Conservation (phyloP, 2,113 vertebrate species). For the Chaetura pelagica region DNA sequence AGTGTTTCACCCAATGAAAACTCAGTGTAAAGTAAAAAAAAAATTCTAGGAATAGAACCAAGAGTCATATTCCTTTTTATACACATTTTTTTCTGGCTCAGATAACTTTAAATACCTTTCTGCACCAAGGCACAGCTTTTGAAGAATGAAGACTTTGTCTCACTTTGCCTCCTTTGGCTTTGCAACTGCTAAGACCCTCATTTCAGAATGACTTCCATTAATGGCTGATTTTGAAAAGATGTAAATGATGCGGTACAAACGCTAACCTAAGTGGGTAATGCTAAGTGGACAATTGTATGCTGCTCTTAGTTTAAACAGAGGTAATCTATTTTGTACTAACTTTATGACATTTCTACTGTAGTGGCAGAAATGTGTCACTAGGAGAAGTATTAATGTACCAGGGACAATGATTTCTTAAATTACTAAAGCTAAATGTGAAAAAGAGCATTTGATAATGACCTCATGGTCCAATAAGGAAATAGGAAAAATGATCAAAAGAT, state of each 20-base stretch:
- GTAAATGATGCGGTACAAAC: not conserved
- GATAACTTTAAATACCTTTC: not conserved
- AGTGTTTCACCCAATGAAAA: not conserved
- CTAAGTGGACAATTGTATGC: not conserved
- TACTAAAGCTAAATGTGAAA: not conserved
- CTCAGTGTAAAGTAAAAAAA: not conserved
- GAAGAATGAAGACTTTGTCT: not conserved
- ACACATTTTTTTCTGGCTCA: not conserved
- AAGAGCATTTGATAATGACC: not conserved
- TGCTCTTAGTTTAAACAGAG: not conserved
- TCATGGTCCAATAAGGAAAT: not conserved
- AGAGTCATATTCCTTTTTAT: not conserved
- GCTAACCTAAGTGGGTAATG: not conserved
- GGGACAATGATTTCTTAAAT: not conserved
- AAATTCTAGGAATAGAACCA: not conserved
- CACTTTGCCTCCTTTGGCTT: not conserved
- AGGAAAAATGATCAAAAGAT: not conserved
- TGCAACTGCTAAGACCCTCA: not conserved
- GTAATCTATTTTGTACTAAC: not conserved
- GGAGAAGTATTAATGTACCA: not conserved
- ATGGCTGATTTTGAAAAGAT: not conserved
- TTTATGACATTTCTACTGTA: not conserved
- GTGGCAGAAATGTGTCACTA: fast-evolving
- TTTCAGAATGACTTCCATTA: not conserved
- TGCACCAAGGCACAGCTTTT: fast-evolving